Evolutionary conservation across 2,888 invertebrate species (phyloP).

Genomic region (Agrilus mali): DNA sequence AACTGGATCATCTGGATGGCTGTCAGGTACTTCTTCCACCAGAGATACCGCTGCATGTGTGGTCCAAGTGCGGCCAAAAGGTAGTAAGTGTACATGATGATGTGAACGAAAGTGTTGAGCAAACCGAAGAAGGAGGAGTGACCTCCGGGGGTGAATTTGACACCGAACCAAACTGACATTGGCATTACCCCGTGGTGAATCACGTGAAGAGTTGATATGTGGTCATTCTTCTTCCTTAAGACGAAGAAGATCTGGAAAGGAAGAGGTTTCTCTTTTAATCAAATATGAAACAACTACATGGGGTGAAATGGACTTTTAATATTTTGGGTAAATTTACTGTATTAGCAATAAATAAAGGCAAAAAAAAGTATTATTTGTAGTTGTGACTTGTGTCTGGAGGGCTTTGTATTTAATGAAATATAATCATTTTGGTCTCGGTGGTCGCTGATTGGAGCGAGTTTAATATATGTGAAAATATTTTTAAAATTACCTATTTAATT

Average conservation of each 20-base stretch:
- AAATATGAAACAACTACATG: no score
- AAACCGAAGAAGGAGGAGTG: constrained; percentile 90
- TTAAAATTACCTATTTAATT: no score
- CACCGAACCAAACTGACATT: constrained; percentile 72
- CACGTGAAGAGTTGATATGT: constrained; percentile 87
- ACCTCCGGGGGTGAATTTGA: constrained; percentile 56
- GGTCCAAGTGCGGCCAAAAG: constrained; percentile 84
- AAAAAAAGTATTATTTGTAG: no score
- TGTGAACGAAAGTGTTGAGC: constrained; percentile 88
- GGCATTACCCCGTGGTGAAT: constrained; percentile 97
- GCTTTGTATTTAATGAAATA: no score
- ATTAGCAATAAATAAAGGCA: no score
- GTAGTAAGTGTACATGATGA: constrained; percentile 90
- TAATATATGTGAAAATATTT: no score
- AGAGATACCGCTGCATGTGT: constrained; percentile 70
- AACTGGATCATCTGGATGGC: constrained; percentile 89
- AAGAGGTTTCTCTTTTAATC: no score
- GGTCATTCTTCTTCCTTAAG: constrained; percentile 85
- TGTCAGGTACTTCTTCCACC: constrained; percentile 95
- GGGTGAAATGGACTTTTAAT: constrained; percentile 4
- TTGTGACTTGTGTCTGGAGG: no score
- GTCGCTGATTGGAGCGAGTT: no score
- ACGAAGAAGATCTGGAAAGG: constrained; percentile 67
- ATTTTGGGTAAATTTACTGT: no score
- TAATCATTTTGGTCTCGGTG: no score